Evolutionary conservation across 2,797 vertebrate species (phyloP).

Genomic region (Delichon dasypus): DNA sequence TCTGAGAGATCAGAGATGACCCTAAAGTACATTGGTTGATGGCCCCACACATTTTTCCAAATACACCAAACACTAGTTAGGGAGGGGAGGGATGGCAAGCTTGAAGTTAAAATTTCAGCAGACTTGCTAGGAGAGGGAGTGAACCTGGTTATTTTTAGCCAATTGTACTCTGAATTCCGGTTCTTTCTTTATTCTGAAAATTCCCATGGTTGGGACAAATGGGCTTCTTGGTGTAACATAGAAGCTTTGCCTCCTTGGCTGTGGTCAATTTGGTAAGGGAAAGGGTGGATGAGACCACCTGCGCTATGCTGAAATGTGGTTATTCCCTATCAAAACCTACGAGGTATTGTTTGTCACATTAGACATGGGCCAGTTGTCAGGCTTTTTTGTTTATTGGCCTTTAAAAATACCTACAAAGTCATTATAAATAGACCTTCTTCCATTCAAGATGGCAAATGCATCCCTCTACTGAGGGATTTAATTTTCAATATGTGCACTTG

Average conservation of each 20-base stretch:
- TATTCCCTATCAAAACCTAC: background rate
- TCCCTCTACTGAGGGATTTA: conserved; percentile 16
- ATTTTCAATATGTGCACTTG: conserved; percentile 50
- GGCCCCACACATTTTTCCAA: background rate
- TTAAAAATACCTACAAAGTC: conserved; percentile 48
- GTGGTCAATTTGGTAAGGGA: background rate
- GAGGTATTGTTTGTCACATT: conserved; percentile 15
- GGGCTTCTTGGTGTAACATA: background rate
- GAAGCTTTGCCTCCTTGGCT: background rate
- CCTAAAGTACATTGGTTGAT: background rate
- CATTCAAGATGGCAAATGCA: conserved; percentile 46
- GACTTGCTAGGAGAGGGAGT: background rate
- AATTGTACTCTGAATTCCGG: background rate
- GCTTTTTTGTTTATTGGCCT: conserved; percentile 4
- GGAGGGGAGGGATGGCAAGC: background rate
- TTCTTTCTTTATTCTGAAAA: background rate
- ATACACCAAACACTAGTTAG: background rate
- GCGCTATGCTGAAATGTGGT: background rate
- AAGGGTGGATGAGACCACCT: background rate
- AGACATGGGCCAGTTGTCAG: conserved; percentile 35
- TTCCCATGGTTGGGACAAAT: background rate
- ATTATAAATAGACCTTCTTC: conserved; percentile 56
- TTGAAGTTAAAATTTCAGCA: background rate
- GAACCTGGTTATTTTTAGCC: background rate
- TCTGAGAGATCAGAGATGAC: background rate